Conservation (phyloP, 2,888 invertebrate species). For the Lathronympha strigana region DNA sequence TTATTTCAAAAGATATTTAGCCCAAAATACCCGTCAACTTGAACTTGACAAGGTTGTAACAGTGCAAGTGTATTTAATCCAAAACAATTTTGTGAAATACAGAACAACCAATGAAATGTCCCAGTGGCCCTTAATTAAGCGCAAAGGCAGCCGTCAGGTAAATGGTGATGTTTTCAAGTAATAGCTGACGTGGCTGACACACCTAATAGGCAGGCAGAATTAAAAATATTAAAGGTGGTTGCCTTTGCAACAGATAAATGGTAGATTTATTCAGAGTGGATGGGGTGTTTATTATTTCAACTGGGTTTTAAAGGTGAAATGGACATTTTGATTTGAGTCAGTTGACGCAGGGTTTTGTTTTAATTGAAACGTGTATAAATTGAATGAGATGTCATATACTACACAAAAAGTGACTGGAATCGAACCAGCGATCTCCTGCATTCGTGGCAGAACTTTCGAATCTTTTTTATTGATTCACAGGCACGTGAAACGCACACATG, state of each 20-base stretch:
- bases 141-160: slow-evolving; percentile 25
- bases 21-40: not conserved
- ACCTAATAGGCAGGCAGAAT: slow-evolving; percentile 28
- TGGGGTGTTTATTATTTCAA: too few species aligned
- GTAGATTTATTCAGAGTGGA: slow-evolving; percentile 5
- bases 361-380: too few species aligned
- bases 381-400: too few species aligned
- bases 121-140: slow-evolving; percentile 38
- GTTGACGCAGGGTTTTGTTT: too few species aligned
- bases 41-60: not conserved
- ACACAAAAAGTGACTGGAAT: too few species aligned
- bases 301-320: too few species aligned
- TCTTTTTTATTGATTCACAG: too few species aligned
- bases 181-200: slow-evolving; percentile 34
- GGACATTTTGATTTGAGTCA: too few species aligned
- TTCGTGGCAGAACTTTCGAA: too few species aligned
- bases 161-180: slow-evolving; percentile 31
- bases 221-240: slow-evolving; percentile 35
- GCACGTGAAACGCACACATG: too few species aligned
- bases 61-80: slow-evolving; percentile 1
- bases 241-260: slow-evolving; percentile 10
- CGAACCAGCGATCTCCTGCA: too few species aligned
- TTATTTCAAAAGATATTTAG: too few species aligned
- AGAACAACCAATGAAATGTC: slow-evolving; percentile 27
- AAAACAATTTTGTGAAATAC: not conserved